Evolutionary conservation across 2,113 vertebrate species (phyloP).

Genomic region (Gallinago paraguaiae): DNA sequence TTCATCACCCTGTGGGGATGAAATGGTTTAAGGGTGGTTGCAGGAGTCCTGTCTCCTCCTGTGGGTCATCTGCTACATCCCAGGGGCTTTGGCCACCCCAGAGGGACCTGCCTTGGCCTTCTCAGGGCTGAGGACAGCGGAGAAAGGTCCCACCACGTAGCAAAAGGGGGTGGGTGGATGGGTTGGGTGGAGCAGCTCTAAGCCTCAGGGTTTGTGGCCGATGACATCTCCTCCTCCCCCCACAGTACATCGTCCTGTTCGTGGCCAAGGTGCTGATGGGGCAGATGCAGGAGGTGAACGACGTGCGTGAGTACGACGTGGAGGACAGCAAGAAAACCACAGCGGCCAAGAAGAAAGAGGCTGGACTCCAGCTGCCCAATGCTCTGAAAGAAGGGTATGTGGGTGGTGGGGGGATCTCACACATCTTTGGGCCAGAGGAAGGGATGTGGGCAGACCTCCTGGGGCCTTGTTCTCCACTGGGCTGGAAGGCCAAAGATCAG

Average conservation of each 20-base stretch:
- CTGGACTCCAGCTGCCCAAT: background rate
- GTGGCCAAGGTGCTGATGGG: constrained; percentile 89
- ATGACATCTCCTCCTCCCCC: background rate
- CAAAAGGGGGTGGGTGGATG: rapidly evolving
- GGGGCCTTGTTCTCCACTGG: background rate
- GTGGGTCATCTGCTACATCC: rapidly evolving
- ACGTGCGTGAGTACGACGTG: constrained; percentile 89
- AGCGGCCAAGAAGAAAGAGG: background rate
- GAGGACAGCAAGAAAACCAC: constrained; percentile 54
- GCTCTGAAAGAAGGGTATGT: constrained; percentile 74
- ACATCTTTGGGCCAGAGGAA: rapidly evolving
- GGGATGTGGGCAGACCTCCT: background rate
- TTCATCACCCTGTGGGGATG: rapidly evolving
- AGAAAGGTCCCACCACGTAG: rapidly evolving
- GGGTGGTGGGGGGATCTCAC: background rate
- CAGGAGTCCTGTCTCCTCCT: background rate
- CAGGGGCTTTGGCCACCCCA: background rate
- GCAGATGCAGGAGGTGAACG: constrained; percentile 88
- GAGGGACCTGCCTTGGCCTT: background rate
- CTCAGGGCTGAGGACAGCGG: background rate
- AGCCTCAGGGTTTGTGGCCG: background rate
- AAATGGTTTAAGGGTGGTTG: rapidly evolving
- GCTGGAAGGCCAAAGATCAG: background rate
- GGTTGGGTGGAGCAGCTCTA: background rate
- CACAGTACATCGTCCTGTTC: constrained; percentile 91